A percentile compares a stretch with the other conserved stretches of the same genome.
phyloP scores from a whole-genome alignment of 2,113 vertebrate genomes.

The Rhagologus leucostigma region DNA sequence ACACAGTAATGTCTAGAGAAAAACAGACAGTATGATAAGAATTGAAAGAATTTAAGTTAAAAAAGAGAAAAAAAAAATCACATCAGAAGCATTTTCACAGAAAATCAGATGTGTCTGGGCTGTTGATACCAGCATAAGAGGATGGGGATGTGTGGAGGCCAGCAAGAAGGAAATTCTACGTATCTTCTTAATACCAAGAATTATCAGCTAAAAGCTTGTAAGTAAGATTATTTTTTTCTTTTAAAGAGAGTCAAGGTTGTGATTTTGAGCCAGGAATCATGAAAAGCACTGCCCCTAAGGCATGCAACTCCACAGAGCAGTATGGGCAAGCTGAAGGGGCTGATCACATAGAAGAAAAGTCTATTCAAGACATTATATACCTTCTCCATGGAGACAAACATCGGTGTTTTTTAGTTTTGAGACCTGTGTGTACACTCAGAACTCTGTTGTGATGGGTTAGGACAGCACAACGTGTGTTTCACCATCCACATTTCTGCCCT shows the following conservation, averaged over 20 bases:
- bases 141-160: rapidly evolving
- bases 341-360: background rate
- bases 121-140: background rate
- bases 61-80: background rate
- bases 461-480: background rate
- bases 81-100: background rate
- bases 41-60: background rate
- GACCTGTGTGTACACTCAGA: background rate
- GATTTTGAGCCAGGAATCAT: background rate
- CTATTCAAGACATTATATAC: background rate
- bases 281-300: background rate
- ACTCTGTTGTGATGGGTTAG: background rate
- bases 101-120: background rate
- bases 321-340: background rate
- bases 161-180: background rate
- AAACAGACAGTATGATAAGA: background rate
- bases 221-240: background rate
- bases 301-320: background rate
- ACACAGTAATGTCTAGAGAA: background rate
- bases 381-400: background rate
- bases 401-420: background rate
- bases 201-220: background rate
- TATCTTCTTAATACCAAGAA: background rate
- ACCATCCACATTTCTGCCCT: background rate
- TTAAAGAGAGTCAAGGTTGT: background rate